A percentile compares a stretch with the other conserved stretches of the same genome.
Evolutionary conservation across 1,140 invertebrate genomes (phyloP).

Genomic region (Lysiphlebus fabarum): DNA sequence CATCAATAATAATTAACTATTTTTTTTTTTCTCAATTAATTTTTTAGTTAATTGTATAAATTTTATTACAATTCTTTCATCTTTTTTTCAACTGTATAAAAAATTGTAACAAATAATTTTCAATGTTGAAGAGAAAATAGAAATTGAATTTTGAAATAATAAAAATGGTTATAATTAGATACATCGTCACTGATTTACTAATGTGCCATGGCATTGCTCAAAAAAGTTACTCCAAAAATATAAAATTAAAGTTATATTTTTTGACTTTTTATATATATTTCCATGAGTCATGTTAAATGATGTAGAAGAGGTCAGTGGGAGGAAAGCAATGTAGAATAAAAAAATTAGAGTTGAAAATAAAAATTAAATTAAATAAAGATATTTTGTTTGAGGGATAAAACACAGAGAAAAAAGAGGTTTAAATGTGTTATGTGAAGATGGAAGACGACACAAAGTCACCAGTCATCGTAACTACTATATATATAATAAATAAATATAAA

Average conservation of each 20-base stretch:
- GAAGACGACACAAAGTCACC: conserved; percentile 24
- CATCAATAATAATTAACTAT: background rate
- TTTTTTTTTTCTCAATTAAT: background rate
- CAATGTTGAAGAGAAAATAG: background rate
- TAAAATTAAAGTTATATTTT: conserved; percentile 27
- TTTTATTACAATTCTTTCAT: conserved; percentile 1
- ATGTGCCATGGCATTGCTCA: conserved; percentile 7
- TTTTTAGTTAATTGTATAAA: background rate
- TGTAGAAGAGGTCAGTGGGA: background rate
- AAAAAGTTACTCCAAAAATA: conserved; percentile 21
- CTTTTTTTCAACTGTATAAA: background rate
- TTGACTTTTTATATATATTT: conserved; percentile 12
- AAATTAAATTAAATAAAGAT: no score
- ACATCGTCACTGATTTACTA: conserved; percentile 14
- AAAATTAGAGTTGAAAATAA: background rate
- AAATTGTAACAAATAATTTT: conserved; percentile 17
- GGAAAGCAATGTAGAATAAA: background rate
- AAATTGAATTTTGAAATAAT: background rate
- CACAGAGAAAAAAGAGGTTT: conserved; percentile 15
- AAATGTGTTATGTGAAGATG: conserved; percentile 9
- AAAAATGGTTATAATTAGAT: conserved; percentile 2
- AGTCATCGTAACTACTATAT: conserved; percentile 22
- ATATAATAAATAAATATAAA: conserved; percentile 18
- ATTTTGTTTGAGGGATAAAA: background rate
- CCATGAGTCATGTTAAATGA: conserved; percentile 8